Evolutionary conservation across 2,888 invertebrate species (phyloP), one percentile per base, ranked within the genome.

Genomic region (Lottia gigantea): DNA sequence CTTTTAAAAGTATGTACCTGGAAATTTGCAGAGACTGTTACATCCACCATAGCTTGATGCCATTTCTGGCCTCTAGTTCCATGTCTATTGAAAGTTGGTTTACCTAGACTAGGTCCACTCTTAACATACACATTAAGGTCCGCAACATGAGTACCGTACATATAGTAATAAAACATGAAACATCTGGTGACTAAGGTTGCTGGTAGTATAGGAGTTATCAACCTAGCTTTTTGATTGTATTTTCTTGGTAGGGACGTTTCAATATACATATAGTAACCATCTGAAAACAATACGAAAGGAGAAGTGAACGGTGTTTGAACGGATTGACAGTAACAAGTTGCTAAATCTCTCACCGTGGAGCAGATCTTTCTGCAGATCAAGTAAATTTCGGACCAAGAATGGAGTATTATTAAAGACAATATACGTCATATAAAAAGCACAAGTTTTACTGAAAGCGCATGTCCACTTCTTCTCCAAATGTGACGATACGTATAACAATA

Each of bases 91-190:
- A 83, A 85, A n/a, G 83, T 66, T 2, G 80, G 79, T 1, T 26
- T 66, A 7, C 77, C 78, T 1, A 80, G 75, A 47, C 67, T 72
- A 6, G 76, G 76, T 23, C 76, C 67, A 16, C 73, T 78, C 70
- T 78, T 79, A 46, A 78, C 65, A 72, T 85, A 85, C 1, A 86
- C 80, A 74, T 84, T 84, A 1, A 86, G 81, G 4, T 70, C 65
- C n/a, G 78, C 80, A 16, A 86, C 76, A 65, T 82, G 77, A 26
- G 76, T 74, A 0, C 85, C 86, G 72, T 84, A 85, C 85, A 86
- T 86, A 73, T 82, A 79, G 73, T 83, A 86, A 81, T 82, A 86
- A 77, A 86, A 82, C 6, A 74, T 76, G 16, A 86, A 74, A 72
- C 86, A 86, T 15, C 63, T 65, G 23, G 66, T 25, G 0, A 74